phyloP scores from a whole-genome alignment of 2,113 vertebrate species.

The Chaetops frenatus region DNA sequence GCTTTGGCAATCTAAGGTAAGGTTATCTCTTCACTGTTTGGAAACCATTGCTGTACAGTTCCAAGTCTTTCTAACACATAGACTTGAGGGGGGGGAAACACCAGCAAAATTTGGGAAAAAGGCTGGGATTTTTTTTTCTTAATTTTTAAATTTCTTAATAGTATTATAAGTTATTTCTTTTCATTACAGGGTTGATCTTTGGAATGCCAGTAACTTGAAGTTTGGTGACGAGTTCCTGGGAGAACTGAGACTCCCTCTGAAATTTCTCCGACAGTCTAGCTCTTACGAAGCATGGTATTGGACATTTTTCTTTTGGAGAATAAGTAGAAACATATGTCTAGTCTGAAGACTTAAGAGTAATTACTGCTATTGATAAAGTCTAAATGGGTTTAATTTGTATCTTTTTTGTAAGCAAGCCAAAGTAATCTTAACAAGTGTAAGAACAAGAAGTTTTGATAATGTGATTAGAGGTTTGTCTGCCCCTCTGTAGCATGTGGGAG shows the following conservation, averaged over 20 bases:
- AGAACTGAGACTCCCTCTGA: conserved; percentile 87
- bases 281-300: conserved; percentile 90
- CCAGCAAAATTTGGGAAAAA: not conserved
- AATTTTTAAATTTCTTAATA: not conserved
- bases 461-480: not conserved
- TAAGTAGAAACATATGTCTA: conserved; percentile 26
- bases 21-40: not conserved
- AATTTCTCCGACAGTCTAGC: conserved; percentile 84
- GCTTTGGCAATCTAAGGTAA: not conserved
- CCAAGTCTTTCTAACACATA: not conserved
- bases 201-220: conserved; percentile 97
- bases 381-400: conserved; percentile 18
- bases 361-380: conserved; percentile 35
- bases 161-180: not conserved
- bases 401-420: conserved; percentile 29
- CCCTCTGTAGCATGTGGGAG: not conserved
- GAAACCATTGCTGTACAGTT: not conserved
- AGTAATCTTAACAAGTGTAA: conserved; percentile 34
- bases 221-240: conserved; percentile 97
- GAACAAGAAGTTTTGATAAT: conserved; percentile 18
- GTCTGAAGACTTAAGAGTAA: conserved; percentile 7
- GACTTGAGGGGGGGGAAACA: not conserved
- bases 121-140: not conserved
- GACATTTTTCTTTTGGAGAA: conserved; percentile 36
- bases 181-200: conserved; percentile 87